phyloP scores from a whole-genome alignment of 2,113 vertebrate species.

The Malurus melanocephalus region DNA sequence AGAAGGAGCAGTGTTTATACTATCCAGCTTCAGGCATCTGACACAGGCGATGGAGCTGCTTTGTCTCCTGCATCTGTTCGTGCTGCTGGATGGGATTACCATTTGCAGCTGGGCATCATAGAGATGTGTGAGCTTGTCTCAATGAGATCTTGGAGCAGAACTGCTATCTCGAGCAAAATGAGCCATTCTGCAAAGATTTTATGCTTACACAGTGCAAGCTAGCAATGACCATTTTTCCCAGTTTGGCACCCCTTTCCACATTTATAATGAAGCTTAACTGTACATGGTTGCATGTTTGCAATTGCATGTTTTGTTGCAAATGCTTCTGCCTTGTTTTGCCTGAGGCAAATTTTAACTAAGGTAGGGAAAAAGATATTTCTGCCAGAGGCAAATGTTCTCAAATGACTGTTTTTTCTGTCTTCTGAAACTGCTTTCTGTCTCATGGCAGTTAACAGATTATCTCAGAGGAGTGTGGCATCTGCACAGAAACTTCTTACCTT shows the following conservation, averaged over 20 bases:
- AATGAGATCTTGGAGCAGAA: neutral
- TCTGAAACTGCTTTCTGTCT: constrained; percentile 15
- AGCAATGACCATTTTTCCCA: neutral
- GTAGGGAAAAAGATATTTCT: neutral
- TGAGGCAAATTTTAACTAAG: neutral
- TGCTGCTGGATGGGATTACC: neutral
- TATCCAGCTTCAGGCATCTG: neutral
- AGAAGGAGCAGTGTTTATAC: constrained; percentile 1
- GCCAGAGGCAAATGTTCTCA: neutral
- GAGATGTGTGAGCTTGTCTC: neutral
- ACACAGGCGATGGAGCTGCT: neutral
- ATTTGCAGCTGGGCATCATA: neutral
- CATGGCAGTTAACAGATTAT: neutral
- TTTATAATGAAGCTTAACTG: neutral
- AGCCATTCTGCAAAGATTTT: neutral
- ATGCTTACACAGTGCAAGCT: neutral
- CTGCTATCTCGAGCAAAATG: neutral
- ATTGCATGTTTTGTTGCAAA: neutral
- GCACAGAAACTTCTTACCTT: neutral
- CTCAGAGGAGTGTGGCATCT: neutral
- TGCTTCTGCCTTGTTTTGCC: neutral
- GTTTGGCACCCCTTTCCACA: neutral
- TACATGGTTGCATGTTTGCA: neutral
- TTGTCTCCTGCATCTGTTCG: neutral
- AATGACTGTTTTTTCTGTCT: neutral